phyloP scores from a whole-genome alignment of 1,140 invertebrate species.

The Drosophila repletoides region DNA sequence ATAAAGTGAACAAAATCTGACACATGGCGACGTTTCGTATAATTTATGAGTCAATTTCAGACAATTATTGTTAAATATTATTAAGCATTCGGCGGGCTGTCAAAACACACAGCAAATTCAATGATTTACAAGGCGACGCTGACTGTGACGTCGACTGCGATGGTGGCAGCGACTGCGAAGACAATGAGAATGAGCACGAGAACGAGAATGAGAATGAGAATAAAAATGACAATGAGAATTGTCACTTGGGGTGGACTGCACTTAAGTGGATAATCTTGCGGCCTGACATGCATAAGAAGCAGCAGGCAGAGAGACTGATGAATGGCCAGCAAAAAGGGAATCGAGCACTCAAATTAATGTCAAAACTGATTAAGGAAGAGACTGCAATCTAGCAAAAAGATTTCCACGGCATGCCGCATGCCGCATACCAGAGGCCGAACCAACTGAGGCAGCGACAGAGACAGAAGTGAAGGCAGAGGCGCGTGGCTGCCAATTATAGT shows the following conservation, averaged over 20 bases:
- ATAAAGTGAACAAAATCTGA: conserved; percentile 60
- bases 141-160: background rate
- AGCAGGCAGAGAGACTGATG: conserved; percentile 15
- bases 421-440: too few relatives aligned
- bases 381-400: conserved; percentile 31
- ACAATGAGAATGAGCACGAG: conserved; percentile 8
- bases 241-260: conserved; percentile 65
- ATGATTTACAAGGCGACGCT: conserved; percentile 66
- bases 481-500: conserved; percentile 68
- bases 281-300: conserved; percentile 53
- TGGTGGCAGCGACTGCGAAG: background rate
- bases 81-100: conserved; percentile 78
- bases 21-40: conserved; percentile 60
- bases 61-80: conserved; percentile 82
- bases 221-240: conserved; percentile 69
- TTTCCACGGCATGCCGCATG: conserved; percentile 29
- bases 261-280: conserved; percentile 75
- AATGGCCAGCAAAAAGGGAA: conserved; percentile 50
- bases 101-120: conserved; percentile 67
- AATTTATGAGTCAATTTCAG: conserved; percentile 82
- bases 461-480: conserved; percentile 28
- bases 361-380: conserved; percentile 70
- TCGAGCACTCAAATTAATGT: conserved; percentile 71
- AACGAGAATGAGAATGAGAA: conserved; percentile 56
- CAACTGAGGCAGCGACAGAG: conserved; percentile 8